A percentile compares a stretch with the other conserved stretches of the same genome.
Evolutionary conservation across 2,888 invertebrate species (phyloP).

Genomic region (Troglohyphantes excavatus): DNA sequence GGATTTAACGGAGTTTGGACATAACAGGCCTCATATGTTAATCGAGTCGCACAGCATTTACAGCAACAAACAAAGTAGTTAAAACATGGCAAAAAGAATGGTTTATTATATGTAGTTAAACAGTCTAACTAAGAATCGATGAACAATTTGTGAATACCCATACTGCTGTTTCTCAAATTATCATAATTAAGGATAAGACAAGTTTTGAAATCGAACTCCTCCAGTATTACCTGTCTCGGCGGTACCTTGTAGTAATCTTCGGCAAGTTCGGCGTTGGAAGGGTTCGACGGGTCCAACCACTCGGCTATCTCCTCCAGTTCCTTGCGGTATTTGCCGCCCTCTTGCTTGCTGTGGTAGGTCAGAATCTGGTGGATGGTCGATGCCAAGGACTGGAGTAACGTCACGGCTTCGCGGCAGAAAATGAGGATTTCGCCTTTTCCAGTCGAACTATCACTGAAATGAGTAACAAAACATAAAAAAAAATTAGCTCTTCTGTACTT

Average conservation of each 20-base stretch:
- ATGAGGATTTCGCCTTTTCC: conserved; percentile 69
- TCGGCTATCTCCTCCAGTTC: conserved; percentile 69
- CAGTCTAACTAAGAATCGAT: too few species aligned
- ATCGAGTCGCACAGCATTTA: not conserved
- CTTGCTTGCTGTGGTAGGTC: conserved; percentile 49
- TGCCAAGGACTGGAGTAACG: conserved; percentile 63
- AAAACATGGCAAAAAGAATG: too few species aligned
- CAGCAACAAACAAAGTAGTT: too few species aligned
- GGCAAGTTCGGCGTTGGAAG: not conserved
- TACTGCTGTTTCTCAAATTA: too few species aligned
- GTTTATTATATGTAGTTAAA: too few species aligned
- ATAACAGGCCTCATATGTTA: not conserved
- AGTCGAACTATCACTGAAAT: conserved; percentile 78
- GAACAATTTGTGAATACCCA: too few species aligned
- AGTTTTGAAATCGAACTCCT: too few species aligned
- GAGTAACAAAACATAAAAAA: too few species aligned
- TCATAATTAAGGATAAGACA: too few species aligned
- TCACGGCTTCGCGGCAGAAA: conserved; percentile 65
- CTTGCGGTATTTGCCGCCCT: conserved; percentile 58
- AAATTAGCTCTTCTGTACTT: too few species aligned
- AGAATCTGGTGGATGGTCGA: conserved; percentile 71
- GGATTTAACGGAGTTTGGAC: too few species aligned
- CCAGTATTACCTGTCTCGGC: conserved; percentile 57
- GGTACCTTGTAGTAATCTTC: conserved; percentile 76
- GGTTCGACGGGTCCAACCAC: conserved; percentile 9